Evolutionary conservation across 2,113 vertebrate species (phyloP), one percentile per base, ranked within the genome.

Genomic region (Grammomys dolichurus): DNA sequence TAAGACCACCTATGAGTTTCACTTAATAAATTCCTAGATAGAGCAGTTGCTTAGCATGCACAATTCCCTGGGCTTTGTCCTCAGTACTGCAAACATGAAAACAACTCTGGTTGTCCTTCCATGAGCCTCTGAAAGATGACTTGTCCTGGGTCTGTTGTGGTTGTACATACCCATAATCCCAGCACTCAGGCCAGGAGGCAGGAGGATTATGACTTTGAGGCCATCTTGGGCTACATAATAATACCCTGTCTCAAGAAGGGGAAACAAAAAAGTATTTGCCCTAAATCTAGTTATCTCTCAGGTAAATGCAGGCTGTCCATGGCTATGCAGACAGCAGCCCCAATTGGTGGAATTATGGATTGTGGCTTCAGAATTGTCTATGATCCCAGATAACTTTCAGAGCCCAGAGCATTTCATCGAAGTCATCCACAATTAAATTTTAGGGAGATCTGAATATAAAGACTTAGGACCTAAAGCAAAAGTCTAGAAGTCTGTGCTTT

Each of bases 371-470:
- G 63, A 60, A 81, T 78, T 81, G 72, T 87, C 92, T 76, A 20
- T 78, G n/a, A 95, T 75, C 48, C 56, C 33, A 54, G 36, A 24
- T 94, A 69, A 82, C 43, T 95, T 89, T 43, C 31, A 82, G 75
- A 92, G 46, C 70, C 17, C 54, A 60, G 33, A 97, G 5, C 20
- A n/a, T 65, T 94, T 95, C 13, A 85, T n/a, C 69, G 36, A 87
- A 82, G 51, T 87, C 56, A 87, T 89, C 40, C 22, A n/a, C 78
- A 31, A 31, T 84, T 91, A 48, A 92, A 0, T 93, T 95, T 91
- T 84, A 93, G 84, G 67, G 70, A 94, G 20, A 87, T 75, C 14
- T 48, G 70, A 80, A 12, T 90, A 65, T 95, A 33, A 33, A 97
- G 31, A 77, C 24, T 24, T 96, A 40, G 7, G 19, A 43, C 82